Conservation (phyloP, 2,797 vertebrate genomes). For the Pyrocephalus nanus region DNA sequence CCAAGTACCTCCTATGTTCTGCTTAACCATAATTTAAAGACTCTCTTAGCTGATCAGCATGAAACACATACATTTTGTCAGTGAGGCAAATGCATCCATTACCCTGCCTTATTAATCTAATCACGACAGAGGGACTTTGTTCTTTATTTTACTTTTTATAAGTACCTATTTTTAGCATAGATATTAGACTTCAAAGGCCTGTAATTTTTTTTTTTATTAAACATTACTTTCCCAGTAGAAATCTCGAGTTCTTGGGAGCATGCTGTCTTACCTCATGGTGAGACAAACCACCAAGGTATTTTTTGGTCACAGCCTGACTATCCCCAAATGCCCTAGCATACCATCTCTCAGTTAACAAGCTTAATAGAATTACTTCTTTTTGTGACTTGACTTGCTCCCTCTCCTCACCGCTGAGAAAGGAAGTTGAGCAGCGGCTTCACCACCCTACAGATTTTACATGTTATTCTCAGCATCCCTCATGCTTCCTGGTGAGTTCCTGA, state of each 20-base stretch:
- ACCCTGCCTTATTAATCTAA: not conserved
- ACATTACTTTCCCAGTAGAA: not conserved
- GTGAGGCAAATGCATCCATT: not conserved
- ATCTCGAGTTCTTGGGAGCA: not conserved
- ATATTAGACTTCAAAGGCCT: not conserved
- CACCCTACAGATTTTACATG: not conserved
- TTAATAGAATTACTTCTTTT: not conserved
- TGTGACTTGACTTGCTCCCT: not conserved
- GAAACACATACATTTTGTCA: not conserved
- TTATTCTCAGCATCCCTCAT: not conserved
- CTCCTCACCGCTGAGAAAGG: not conserved
- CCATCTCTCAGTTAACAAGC: not conserved
- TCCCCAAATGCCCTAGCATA: too few species aligned
- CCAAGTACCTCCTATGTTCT: not conserved
- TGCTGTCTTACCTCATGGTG: not conserved
- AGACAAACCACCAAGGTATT: not conserved
- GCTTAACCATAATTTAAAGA: not conserved
- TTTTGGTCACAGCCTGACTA: not conserved
- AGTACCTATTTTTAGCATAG: not conserved
- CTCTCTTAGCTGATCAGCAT: not conserved
- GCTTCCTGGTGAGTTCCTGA: not conserved
- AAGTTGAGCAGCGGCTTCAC: not conserved
- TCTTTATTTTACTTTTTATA: not conserved
- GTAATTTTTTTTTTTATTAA: not conserved
- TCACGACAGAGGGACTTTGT: not conserved